These are phyloP conservation scores for Drosophila tani DNA, from an alignment of 1,140 invertebrate genomes.

Conservation along the genomic window DNA sequence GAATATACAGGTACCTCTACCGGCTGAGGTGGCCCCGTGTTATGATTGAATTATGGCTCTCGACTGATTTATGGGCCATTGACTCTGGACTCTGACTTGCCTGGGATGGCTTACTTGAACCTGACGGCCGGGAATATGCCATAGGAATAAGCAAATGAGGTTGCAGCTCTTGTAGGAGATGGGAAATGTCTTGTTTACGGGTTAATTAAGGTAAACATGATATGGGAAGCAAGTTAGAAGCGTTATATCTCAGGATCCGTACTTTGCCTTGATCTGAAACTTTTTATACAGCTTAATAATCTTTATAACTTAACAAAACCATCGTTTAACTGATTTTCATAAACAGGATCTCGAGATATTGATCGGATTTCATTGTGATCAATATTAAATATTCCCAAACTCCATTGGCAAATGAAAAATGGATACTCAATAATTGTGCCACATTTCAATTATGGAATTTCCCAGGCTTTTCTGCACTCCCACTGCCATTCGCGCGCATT, in stretches of 20 bases:
- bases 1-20: conserved; percentile 1
- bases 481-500: conserved; percentile 6
- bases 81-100: conserved; percentile 43
- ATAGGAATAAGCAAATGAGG: conserved; percentile 6
- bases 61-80: conserved; percentile 65
- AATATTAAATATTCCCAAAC: background rate
- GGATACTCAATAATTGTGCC: conserved; percentile 17
- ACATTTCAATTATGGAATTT: conserved; percentile 32
- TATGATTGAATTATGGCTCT: conserved; percentile 68
- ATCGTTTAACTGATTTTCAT: background rate
- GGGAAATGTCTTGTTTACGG: conserved; percentile 22
- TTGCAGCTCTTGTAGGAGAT: background rate
- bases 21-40: conserved; percentile 27
- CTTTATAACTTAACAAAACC: background rate
- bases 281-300: background rate
- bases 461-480: conserved; percentile 22
- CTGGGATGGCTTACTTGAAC: conserved; percentile 46
- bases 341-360: background rate
- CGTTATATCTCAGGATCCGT: background rate
- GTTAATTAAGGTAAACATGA: conserved; percentile 17
- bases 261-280: background rate
- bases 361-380: too few relatives aligned
- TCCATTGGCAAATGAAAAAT: conserved; percentile 2
- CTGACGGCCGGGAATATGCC: conserved; percentile 7
- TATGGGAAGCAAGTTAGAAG: background rate